Conservation (phyloP, 2,888 invertebrate species). For the Argyresthia albistria region DNA sequence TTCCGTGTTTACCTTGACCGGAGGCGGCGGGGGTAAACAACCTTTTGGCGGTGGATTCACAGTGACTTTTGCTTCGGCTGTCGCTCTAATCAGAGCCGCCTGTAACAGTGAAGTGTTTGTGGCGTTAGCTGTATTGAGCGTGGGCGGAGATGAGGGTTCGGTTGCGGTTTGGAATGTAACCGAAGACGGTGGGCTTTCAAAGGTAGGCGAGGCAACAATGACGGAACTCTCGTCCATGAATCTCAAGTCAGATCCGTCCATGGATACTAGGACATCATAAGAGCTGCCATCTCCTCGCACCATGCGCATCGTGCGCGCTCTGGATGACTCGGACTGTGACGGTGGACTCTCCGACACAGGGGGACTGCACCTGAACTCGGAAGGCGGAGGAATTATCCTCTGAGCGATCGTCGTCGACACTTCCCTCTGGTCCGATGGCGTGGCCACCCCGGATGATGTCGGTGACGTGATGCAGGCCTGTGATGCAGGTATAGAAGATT, state of each 20-base stretch:
- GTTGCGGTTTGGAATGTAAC: constrained; percentile 73
- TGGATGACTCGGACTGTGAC: constrained; percentile 66
- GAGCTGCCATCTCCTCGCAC: constrained; percentile 74
- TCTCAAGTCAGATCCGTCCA: constrained; percentile 89
- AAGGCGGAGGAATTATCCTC: constrained; percentile 82
- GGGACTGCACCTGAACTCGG: constrained; percentile 80
- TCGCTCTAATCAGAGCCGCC: constrained; percentile 80
- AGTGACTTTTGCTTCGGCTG: constrained; percentile 68
- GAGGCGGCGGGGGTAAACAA: constrained; percentile 45
- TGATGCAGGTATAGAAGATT: constrained; percentile 39
- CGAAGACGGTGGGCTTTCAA: constrained; percentile 83
- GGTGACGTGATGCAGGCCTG: constrained; percentile 48
- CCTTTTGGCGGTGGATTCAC: constrained; percentile 42
- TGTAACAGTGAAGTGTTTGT: constrained; percentile 79
- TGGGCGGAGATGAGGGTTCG: constrained; percentile 75
- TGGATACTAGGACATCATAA: constrained; percentile 82
- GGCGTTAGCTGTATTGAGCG: constrained; percentile 48
- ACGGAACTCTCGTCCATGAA: constrained; percentile 95
- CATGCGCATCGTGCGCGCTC: constrained; percentile 67
- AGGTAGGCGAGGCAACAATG: constrained; percentile 83
- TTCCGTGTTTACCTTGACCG: constrained; percentile 79
- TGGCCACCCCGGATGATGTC: constrained; percentile 49
- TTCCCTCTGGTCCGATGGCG: constrained; percentile 56
- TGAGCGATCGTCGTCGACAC: constrained; percentile 71
- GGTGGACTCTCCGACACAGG: constrained; percentile 76